These are phyloP conservation scores for Sthenelais limicola DNA, from an alignment of 2,888 invertebrate species.

Conservation along the genomic window DNA sequence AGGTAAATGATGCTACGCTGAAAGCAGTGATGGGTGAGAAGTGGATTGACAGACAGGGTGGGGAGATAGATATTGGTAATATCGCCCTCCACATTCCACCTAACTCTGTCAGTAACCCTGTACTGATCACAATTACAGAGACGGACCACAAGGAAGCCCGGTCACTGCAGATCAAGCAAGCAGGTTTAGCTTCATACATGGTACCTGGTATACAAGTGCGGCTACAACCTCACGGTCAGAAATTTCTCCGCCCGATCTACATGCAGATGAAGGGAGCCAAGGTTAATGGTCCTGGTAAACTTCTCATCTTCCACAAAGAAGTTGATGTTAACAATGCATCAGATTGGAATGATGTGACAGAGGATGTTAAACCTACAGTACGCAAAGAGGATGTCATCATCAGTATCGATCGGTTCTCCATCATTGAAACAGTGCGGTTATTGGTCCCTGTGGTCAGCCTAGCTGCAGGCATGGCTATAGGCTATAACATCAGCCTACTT, in stretches of 20 bases:
- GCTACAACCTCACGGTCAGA: slow-evolving; percentile 35
- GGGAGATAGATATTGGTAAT: slow-evolving; percentile 24
- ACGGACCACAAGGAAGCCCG: slow-evolving; percentile 13
- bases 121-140: slow-evolving; percentile 37
- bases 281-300: neutral
- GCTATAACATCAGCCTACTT: slow-evolving; percentile 24
- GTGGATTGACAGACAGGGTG: slow-evolving; percentile 37
- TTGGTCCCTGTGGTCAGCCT: slow-evolving; percentile 37
- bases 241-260: slow-evolving; percentile 32
- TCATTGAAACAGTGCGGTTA: slow-evolving; percentile 35
- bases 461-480: slow-evolving; percentile 40
- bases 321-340: slow-evolving; percentile 26
- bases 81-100: slow-evolving; percentile 37
- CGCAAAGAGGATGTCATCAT: slow-evolving; percentile 38
- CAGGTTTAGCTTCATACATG: slow-evolving; percentile 13
- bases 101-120: slow-evolving; percentile 29
- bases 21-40: slow-evolving; percentile 29
- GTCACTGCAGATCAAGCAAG: slow-evolving; percentile 26
- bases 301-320: slow-evolving; percentile 41
- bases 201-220: slow-evolving; percentile 31
- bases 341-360: slow-evolving; percentile 35
- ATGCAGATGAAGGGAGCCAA: slow-evolving; percentile 36
- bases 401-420: slow-evolving; percentile 24
- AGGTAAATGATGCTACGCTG: neutral
- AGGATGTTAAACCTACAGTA: slow-evolving; percentile 6